Conservation (phyloP, 1,140 invertebrate species). For the Drosophila auraria region DNA sequence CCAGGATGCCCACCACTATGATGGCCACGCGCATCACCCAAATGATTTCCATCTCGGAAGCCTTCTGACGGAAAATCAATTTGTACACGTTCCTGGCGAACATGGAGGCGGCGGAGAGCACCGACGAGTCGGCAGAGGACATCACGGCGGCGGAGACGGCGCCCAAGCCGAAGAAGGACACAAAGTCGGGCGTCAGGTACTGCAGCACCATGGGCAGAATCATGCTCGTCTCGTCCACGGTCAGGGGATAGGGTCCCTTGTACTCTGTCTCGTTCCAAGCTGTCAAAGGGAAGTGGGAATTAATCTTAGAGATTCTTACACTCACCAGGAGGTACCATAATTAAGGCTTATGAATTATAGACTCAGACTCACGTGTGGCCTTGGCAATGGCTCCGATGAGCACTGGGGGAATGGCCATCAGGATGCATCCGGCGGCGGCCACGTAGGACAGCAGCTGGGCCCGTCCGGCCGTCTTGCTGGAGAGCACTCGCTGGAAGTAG, state of each 20-base stretch:
- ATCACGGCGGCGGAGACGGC: slow-evolving; percentile 99
- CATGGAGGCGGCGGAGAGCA: slow-evolving; percentile 98
- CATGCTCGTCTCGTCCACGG: slow-evolving; percentile 93
- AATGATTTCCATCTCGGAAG: slow-evolving; percentile 98
- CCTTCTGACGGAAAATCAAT: slow-evolving; percentile 96
- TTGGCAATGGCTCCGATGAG: slow-evolving; percentile 98
- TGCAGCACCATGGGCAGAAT: slow-evolving; percentile 98
- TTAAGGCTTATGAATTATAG: background rate
- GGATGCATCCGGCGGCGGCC: slow-evolving; percentile 96
- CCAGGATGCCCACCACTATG: slow-evolving; percentile 95
- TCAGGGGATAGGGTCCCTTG: slow-evolving; percentile 90
- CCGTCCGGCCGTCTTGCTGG: slow-evolving; percentile 95
- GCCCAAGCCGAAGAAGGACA: slow-evolving; percentile 98
- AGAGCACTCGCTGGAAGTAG: slow-evolving; percentile 98
- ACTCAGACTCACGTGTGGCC: slow-evolving; percentile 91
- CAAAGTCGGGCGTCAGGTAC: slow-evolving; percentile 96
- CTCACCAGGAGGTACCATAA: background rate
- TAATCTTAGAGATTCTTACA: background rate
- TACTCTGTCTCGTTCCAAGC: slow-evolving; percentile 97
- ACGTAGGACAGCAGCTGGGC: slow-evolving; percentile 98
- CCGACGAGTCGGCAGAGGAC: slow-evolving; percentile 99
- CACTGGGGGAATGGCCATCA: slow-evolving; percentile 98
- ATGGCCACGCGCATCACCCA: slow-evolving; percentile 98
- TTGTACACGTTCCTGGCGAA: slow-evolving; percentile 99
- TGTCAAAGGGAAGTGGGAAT: slow-evolving; percentile 80